Conservation (phyloP, 2,888 invertebrate species). For the Ophion ventricosus region DNA sequence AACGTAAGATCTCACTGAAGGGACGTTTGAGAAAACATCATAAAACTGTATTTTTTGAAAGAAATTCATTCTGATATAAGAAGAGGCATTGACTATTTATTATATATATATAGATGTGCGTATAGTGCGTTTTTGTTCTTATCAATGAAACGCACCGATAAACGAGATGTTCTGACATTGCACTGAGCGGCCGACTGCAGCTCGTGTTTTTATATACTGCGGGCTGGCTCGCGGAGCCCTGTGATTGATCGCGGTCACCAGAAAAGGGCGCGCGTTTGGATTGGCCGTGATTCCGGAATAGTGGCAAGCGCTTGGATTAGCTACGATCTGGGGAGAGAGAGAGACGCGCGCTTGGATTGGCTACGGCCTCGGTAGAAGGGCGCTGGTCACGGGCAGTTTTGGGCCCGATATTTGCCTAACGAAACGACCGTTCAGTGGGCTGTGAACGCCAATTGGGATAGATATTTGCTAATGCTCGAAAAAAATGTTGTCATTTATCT, state of each 20-base stretch:
- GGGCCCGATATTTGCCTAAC: not conserved
- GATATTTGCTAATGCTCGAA: not conserved
- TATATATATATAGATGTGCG: not conserved
- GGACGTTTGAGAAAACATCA: slow-evolving; percentile 36
- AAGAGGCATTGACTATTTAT: not conserved
- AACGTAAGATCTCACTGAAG: slow-evolving; percentile 28
- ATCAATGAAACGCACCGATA: not conserved
- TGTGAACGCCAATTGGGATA: not conserved
- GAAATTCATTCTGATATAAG: slow-evolving; percentile 23
- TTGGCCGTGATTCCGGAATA: too few species aligned
- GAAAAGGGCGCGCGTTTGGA: not conserved
- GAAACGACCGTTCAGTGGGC: not conserved
- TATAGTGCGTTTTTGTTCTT: not conserved
- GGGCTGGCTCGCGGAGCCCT: not conserved
- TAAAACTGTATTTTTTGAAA: slow-evolving; percentile 60
- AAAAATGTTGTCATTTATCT: slow-evolving; percentile 14
- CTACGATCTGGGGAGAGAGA: not conserved
- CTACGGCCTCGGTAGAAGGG: not conserved
- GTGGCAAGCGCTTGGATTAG: not conserved
- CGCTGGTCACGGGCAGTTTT: not conserved
- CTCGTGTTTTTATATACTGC: not conserved
- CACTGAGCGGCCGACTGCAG: not conserved
- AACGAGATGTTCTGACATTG: not conserved
- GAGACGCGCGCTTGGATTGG: not conserved
- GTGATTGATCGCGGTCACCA: not conserved